phyloP scores from a whole-genome alignment of 2,797 vertebrate genomes.

The Hemitrygon akajei region DNA sequence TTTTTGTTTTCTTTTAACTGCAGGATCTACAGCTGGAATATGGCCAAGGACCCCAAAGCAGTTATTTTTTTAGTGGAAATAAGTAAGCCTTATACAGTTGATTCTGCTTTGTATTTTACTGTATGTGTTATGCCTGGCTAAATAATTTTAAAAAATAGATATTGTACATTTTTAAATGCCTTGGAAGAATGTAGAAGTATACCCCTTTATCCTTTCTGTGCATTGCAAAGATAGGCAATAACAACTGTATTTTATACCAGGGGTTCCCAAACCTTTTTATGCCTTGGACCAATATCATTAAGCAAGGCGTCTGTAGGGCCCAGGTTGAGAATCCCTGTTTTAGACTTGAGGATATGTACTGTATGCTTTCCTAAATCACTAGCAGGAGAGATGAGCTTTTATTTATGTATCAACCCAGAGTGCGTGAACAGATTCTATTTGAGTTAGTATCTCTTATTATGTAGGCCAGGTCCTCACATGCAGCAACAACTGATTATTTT shows the following conservation, averaged over 20 bases:
- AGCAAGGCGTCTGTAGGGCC: too few relatives aligned
- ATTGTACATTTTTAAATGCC: neutral
- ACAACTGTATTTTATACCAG: neutral
- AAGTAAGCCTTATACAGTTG: slow-evolving; percentile 69
- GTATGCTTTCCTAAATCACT: neutral
- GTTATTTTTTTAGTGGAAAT: slow-evolving; percentile 79
- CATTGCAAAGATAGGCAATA: too few relatives aligned
- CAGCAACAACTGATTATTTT: neutral
- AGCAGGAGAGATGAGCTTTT: neutral
- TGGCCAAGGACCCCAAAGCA: slow-evolving; percentile 71
- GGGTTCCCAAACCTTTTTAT: too few relatives aligned
- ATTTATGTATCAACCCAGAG: neutral
- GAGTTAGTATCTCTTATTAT: neutral
- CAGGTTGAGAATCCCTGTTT: too few relatives aligned
- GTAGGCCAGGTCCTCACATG: too few relatives aligned
- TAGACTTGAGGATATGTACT: neutral
- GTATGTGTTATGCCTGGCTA: neutral
- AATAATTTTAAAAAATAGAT: neutral
- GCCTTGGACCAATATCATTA: too few relatives aligned
- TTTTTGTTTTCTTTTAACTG: slow-evolving; percentile 41
- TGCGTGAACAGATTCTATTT: neutral
- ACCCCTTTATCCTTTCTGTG: neutral
- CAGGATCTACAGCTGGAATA: slow-evolving; percentile 89
- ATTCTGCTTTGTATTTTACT: neutral
- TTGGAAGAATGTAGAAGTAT: neutral